Conservation (phyloP, 2,113 vertebrate species). For the Dicerorhinus sumatrensis region DNA sequence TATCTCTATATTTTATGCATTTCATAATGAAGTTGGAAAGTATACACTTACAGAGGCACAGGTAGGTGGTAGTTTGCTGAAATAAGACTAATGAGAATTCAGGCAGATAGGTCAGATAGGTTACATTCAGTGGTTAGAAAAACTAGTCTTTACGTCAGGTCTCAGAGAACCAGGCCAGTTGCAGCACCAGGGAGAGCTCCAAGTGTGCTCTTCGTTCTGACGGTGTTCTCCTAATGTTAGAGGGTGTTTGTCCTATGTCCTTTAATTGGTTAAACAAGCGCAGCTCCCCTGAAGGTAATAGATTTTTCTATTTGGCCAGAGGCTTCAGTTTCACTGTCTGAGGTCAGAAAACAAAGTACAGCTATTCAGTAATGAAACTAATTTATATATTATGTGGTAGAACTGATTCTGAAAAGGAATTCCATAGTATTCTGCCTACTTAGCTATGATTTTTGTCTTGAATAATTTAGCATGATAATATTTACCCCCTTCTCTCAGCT, state of each 20-base stretch:
- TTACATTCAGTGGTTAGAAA: neutral
- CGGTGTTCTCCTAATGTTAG: neutral
- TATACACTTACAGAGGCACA: neutral
- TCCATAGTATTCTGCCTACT: neutral
- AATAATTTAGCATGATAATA: constrained; percentile 36
- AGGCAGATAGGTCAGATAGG: neutral
- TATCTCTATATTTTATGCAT: neutral
- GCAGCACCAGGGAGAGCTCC: constrained; percentile 62
- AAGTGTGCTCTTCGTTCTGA: neutral
- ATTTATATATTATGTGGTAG: constrained; percentile 3
- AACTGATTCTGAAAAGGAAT: constrained; percentile 45
- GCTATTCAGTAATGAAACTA: constrained; percentile 16
- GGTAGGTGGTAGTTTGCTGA: neutral
- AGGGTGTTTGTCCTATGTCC: neutral
- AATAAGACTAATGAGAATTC: constrained; percentile 19
- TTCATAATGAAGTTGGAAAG: neutral
- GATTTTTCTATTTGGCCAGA: constrained; percentile 11
- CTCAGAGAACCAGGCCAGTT: neutral
- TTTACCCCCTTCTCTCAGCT: neutral
- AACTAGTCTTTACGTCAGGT: neutral
- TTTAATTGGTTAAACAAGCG: constrained; percentile 14
- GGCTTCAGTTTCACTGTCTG: neutral
- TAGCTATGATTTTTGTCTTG: constrained; percentile 40
- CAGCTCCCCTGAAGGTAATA: neutral
- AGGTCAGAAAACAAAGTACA: constrained; percentile 42